Evolutionary conservation across 2,888 invertebrate genomes (phyloP).

Genomic region (Aricia artaxerxes): DNA sequence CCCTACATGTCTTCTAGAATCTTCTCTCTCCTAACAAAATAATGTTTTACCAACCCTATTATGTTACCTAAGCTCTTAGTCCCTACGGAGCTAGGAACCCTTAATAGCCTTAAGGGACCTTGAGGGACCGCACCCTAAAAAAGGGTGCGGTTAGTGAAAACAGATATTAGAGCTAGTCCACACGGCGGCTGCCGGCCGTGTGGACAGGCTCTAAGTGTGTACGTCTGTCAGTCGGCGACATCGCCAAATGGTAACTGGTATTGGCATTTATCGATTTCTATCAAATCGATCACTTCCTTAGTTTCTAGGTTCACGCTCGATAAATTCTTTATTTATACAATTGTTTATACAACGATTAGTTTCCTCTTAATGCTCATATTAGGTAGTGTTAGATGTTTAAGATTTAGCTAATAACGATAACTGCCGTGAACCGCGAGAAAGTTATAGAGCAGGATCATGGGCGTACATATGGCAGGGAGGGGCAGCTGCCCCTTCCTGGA

Average conservation of each 20-base stretch:
- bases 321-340: conserved; percentile 8
- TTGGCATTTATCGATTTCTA: conserved; percentile 14
- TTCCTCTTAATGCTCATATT: conserved; percentile 5
- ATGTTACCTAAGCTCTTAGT: neutral
- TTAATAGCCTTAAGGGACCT: neutral
- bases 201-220: neutral
- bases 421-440: neutral
- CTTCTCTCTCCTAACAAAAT: neutral
- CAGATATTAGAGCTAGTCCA: neutral
- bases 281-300: conserved; percentile 26
- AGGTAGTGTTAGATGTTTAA: neutral
- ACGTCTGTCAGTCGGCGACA: neutral
- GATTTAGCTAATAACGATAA: neutral
- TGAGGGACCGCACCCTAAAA: no score
- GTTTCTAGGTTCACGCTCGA: conserved; percentile 24
- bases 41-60: neutral
- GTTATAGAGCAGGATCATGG: neutral
- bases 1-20: neutral
- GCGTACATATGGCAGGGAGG: no score
- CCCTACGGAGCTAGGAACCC: neutral
- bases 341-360: neutral
- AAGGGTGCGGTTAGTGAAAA: no score
- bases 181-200: no score
- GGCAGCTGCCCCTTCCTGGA: no score
- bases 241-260: conserved; percentile 17